Evolutionary conservation across 2,888 invertebrate genomes (phyloP).

Genomic region (Heliconius erato): DNA sequence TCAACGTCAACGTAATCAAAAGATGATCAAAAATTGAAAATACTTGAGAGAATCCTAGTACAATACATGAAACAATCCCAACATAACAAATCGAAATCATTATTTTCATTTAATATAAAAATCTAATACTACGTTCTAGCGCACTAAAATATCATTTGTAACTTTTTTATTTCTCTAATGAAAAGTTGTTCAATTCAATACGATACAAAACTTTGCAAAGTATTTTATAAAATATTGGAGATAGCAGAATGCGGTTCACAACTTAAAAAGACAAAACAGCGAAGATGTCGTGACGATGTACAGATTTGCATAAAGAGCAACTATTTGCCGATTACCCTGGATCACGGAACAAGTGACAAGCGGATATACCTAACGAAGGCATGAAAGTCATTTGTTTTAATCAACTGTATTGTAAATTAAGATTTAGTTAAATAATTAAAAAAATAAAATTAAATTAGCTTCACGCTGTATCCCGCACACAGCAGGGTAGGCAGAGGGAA

Average conservation of each 20-base stretch:
- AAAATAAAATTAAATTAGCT: too few species aligned
- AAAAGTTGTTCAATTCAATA: conserved; percentile 42
- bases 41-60: too few species aligned
- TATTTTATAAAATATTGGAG: conserved; percentile 51
- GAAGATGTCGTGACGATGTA: conserved; percentile 73
- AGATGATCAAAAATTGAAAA: too few species aligned
- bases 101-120: background rate
- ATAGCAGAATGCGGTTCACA: conserved; percentile 52
- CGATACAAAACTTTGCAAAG: conserved; percentile 44
- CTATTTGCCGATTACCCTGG: conserved; percentile 68
- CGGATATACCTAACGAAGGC: conserved; percentile 15
- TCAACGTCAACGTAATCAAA: too few species aligned
- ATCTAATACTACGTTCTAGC: background rate
- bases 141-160: conserved; percentile 22
- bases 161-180: conserved; percentile 37
- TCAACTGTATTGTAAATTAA: background rate
- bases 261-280: conserved; percentile 60
- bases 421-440: background rate
- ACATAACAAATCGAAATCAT: background rate
- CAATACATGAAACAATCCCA: background rate
- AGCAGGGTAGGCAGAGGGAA: too few species aligned
- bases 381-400: background rate
- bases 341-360: conserved; percentile 56
- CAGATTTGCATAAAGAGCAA: conserved; percentile 80
- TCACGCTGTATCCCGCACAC: too few species aligned